These are phyloP conservation scores for Aphaenogaster rudis DNA, from an alignment of 1,140 invertebrate species.

Conservation along the genomic window DNA sequence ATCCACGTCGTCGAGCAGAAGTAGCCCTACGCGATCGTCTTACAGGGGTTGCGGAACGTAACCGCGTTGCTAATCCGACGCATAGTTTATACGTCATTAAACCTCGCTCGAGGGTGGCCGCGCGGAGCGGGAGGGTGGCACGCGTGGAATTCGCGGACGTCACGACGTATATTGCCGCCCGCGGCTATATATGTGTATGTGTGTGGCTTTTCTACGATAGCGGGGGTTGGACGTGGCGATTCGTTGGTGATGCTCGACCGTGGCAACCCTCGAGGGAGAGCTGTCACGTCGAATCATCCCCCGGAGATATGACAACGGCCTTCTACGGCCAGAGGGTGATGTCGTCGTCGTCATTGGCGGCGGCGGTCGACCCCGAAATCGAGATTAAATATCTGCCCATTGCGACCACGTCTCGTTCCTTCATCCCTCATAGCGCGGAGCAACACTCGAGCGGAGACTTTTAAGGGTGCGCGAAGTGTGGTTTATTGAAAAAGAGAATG, in stretches of 20 bases:
- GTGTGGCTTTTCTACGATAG: slow-evolving; percentile 64
- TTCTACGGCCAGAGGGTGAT: slow-evolving; percentile 76
- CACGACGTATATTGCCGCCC: slow-evolving; percentile 83
- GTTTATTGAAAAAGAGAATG: slow-evolving; percentile 11
- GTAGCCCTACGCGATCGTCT: slow-evolving; percentile 69
- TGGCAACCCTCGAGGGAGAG: slow-evolving; percentile 80
- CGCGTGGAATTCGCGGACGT: slow-evolving; percentile 85
- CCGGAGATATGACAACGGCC: slow-evolving; percentile 83
- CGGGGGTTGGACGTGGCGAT: slow-evolving; percentile 52
- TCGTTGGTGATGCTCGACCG: slow-evolving; percentile 65
- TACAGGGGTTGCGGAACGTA: slow-evolving; percentile 63
- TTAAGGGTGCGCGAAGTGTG: background rate
- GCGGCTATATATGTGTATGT: slow-evolving; percentile 61
- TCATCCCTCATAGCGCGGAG: background rate
- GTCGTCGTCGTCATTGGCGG: slow-evolving; percentile 58
- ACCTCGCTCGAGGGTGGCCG: slow-evolving; percentile 76
- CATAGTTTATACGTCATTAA: slow-evolving; percentile 87
- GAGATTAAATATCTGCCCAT: slow-evolving; percentile 83
- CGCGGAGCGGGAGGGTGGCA: slow-evolving; percentile 76
- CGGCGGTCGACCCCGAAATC: slow-evolving; percentile 82
- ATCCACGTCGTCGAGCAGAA: slow-evolving; percentile 64
- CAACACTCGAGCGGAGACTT: background rate
- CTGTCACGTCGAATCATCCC: slow-evolving; percentile 85
- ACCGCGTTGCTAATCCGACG: slow-evolving; percentile 84
- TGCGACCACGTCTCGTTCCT: background rate